Conservation (phyloP, 2,888 invertebrate species). For the Lathronympha strigana region DNA sequence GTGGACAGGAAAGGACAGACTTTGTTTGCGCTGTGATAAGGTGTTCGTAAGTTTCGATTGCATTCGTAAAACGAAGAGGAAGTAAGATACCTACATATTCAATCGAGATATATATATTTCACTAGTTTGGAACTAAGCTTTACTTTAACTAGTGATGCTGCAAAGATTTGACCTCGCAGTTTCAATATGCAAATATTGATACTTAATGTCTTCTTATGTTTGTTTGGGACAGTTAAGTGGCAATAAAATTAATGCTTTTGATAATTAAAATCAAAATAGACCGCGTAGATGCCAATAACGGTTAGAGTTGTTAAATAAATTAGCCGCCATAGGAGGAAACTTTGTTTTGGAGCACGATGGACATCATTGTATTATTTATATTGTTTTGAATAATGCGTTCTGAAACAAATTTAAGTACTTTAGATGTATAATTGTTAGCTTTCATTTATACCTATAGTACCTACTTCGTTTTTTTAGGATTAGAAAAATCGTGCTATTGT, state of each 20-base stretch:
- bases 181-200: constrained; percentile 40
- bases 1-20: constrained; percentile 9
- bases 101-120: no score
- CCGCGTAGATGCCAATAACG: constrained; percentile 24
- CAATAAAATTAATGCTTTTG: constrained; percentile 39
- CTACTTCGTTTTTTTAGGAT: no score
- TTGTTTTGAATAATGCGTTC: no score
- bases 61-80: neutral
- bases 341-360: no score
- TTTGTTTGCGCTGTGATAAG: constrained; percentile 11
- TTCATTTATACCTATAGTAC: no score
- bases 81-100: neutral
- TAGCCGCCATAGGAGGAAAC: constrained; percentile 19
- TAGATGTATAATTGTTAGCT: no score
- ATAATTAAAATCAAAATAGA: constrained; percentile 40
- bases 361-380: no score
- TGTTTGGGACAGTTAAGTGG: constrained; percentile 38
- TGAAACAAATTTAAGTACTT: no score
- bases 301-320: constrained; percentile 37
- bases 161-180: neutral
- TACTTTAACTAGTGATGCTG: neutral
- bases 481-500: no score
- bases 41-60: neutral
- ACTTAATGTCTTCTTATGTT: constrained; percentile 36
- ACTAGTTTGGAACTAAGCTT: neutral